These are phyloP conservation scores for Branchinecta lynchi DNA, from an alignment of 1,140 invertebrate genomes.

Conservation along the genomic window DNA sequence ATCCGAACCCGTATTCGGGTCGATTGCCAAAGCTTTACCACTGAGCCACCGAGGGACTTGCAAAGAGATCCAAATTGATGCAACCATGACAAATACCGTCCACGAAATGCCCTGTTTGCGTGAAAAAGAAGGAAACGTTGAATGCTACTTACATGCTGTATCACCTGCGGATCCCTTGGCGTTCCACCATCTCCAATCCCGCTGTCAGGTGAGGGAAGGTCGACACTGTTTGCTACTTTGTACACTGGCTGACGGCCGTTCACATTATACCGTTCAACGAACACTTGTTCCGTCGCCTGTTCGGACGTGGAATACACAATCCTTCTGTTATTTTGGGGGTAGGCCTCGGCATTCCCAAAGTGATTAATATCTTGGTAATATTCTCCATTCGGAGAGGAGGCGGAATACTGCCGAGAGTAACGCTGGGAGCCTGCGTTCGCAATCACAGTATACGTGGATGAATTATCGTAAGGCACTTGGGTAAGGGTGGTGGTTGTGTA, in stretches of 20 bases:
- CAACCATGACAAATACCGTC: too few species aligned
- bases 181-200: conserved; percentile 82
- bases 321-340: background rate
- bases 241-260: background rate
- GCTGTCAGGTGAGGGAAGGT: conserved; percentile 77
- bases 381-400: background rate
- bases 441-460: background rate
- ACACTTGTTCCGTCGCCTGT: background rate
- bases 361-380: background rate
- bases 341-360: background rate
- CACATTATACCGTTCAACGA: background rate
- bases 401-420: background rate
- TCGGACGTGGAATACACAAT: background rate
- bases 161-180: conserved; percentile 64
- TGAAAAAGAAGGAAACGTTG: background rate
- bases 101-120: background rate
- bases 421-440: background rate
- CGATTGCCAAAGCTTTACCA: too few species aligned
- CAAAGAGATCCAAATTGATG: too few species aligned
- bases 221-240: conserved; percentile 43
- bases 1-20: too few species aligned
- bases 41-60: too few species aligned
- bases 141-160: conserved; percentile 58
- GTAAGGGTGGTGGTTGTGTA: background rate
- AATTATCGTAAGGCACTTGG: background rate